These are phyloP conservation scores for Pseudeuparius sepicola DNA, from an alignment of 2,888 invertebrate genomes.

Conservation along the genomic window DNA sequence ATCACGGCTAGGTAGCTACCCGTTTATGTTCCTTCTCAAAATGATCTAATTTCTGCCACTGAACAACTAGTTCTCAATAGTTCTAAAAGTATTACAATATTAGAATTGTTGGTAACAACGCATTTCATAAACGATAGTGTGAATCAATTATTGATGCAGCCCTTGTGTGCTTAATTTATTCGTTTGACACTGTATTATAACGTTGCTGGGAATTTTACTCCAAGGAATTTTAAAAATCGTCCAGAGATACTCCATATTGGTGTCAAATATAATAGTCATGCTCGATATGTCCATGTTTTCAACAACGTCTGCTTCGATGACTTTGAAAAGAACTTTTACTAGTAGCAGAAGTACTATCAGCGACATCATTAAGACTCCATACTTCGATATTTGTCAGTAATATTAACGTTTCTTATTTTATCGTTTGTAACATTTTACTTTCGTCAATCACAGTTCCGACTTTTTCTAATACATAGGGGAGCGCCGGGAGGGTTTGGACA, in stretches of 20 bases:
- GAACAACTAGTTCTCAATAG: no score
- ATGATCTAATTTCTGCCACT: no score
- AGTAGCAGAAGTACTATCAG: no score
- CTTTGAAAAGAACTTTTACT: no score
- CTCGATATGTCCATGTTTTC: neutral
- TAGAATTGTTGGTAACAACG: slow-evolving; percentile 20
- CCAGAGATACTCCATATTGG: slow-evolving; percentile 15
- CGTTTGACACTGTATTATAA: slow-evolving; percentile 14
- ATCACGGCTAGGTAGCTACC: no score
- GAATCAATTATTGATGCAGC: slow-evolving; percentile 16
- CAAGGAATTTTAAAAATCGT: slow-evolving; percentile 18
- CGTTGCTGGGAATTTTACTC: slow-evolving; percentile 16
- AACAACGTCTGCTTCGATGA: no score
- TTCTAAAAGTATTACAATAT: slow-evolving; percentile 23
- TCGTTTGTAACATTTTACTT: slow-evolving; percentile 1
- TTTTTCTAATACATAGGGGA: slow-evolving; percentile 11
- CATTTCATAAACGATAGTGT: slow-evolving; percentile 21
- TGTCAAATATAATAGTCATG: no score
- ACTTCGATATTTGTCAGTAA: slow-evolving; percentile 3
- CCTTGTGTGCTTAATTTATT: slow-evolving; percentile 14
- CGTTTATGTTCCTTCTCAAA: no score
- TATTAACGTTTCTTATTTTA: slow-evolving; percentile 4
- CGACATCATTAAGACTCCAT: no score
- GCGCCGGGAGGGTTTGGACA: no score
- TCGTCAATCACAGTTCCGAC: slow-evolving; percentile 14